Conservation (phyloP, 2,113 vertebrate species). For the Protobothrops flavoviridis region DNA sequence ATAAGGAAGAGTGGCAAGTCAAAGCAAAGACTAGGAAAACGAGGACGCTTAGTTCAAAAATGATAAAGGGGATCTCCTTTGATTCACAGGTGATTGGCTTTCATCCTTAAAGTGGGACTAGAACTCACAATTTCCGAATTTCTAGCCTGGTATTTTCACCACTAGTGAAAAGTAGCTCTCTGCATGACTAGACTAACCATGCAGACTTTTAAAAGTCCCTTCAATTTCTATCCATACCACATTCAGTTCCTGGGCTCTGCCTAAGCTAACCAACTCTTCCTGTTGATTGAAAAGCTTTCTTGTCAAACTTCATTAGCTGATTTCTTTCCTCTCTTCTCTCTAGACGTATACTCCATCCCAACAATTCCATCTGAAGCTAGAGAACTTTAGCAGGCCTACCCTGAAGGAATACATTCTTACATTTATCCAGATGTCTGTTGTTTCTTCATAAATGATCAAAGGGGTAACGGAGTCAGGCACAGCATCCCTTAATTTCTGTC, state of each 20-base stretch:
- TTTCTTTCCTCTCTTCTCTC: not conserved
- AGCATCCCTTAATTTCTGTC: constrained; percentile 73
- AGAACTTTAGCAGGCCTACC: not conserved
- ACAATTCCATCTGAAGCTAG: not conserved
- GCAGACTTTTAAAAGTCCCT: not conserved
- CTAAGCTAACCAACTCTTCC: not conserved
- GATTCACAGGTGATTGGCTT: not conserved
- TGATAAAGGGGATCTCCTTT: not conserved
- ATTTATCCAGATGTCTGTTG: constrained; percentile 84
- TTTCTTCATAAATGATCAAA: constrained; percentile 81
- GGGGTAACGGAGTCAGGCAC: constrained; percentile 77
- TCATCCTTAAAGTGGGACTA: not conserved
- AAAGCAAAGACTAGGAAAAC: not conserved
- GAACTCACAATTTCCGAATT: not conserved
- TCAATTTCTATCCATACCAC: not conserved
- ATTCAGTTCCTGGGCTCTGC: not conserved
- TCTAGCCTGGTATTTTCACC: not conserved
- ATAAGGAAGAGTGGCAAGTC: constrained; percentile 15
- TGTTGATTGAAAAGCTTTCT: not conserved
- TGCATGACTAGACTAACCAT: not conserved
- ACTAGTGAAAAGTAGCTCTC: not conserved
- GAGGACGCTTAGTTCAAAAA: not conserved
- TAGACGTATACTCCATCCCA: not conserved
- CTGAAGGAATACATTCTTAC: constrained; percentile 59
- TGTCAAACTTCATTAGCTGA: not conserved